A percentile compares a stretch with the other conserved stretches of the same genome.
Evolutionary conservation across 2,113 vertebrate genomes (phyloP).

Genomic region (Henicopernis longicauda): DNA sequence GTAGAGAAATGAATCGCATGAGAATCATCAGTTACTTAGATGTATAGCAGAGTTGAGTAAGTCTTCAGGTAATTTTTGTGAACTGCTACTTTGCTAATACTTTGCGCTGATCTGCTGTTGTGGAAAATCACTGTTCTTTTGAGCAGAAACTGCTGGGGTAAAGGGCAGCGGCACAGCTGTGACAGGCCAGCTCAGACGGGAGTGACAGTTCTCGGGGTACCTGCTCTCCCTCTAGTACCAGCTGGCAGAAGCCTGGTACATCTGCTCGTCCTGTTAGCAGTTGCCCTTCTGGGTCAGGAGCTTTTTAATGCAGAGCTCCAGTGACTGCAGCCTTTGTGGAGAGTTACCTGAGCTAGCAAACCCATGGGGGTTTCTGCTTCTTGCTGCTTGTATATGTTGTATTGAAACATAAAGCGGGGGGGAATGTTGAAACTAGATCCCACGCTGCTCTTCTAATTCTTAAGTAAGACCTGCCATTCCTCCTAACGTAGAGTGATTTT

Average conservation of each 20-base stretch:
- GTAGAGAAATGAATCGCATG: background rate
- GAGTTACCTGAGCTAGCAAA: background rate
- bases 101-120: background rate
- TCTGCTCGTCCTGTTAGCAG: background rate
- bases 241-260: slow-evolving; percentile 7
- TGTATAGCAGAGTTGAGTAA: background rate
- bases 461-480: background rate
- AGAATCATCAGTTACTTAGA: background rate
- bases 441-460: background rate
- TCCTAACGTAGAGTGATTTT: background rate
- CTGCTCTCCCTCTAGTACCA: background rate
- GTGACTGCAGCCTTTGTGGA: background rate
- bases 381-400: background rate
- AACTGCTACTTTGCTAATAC: background rate
- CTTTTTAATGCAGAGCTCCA: background rate
- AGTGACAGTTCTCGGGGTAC: background rate
- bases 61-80: background rate
- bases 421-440: background rate
- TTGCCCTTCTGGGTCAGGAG: background rate
- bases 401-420: background rate
- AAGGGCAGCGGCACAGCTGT: background rate
- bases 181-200: background rate
- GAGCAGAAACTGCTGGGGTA: background rate
- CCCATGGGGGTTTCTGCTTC: background rate
- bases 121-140: background rate